Percentiles rank a stretch among this genome's conserved stretches.
Evolutionary conservation across 1,140 invertebrate species (phyloP).

Genomic region (Dysdera silvatica): DNA sequence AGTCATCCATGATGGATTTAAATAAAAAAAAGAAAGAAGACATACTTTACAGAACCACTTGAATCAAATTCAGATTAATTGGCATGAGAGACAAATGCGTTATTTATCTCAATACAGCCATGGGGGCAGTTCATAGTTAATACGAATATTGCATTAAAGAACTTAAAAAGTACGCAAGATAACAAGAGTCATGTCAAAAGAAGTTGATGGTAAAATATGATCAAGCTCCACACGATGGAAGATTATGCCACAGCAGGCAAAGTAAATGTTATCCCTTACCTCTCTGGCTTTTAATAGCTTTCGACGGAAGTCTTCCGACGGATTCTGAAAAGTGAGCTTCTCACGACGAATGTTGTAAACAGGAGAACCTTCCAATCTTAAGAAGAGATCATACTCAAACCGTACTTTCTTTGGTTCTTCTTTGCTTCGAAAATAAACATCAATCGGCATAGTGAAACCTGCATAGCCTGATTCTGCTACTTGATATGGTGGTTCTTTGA

Average conservation of each 20-base stretch:
- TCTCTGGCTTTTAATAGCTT: conserved; percentile 83
- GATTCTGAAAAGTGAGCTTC: conserved; percentile 71
- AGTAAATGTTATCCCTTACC: conserved; percentile 45
- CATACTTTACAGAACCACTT: too few relatives aligned
- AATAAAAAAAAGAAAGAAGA: too few relatives aligned
- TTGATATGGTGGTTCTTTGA: conserved; percentile 84
- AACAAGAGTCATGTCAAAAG: too few relatives aligned
- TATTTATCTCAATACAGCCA: too few relatives aligned
- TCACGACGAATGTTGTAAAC: conserved; percentile 56
- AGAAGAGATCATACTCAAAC: conserved; percentile 76
- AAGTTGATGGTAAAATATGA: too few relatives aligned
- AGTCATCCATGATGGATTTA: too few relatives aligned
- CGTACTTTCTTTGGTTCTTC: conserved; percentile 80
- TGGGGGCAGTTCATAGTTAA: too few relatives aligned
- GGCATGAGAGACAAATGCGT: too few relatives aligned
- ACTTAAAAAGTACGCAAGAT: too few relatives aligned
- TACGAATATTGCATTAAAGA: too few relatives aligned
- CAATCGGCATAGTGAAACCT: conserved; percentile 80
- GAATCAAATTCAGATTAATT: too few relatives aligned
- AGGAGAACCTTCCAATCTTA: conserved; percentile 63
- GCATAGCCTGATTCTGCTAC: conserved; percentile 90
- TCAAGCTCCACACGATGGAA: too few relatives aligned
- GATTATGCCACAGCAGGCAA: neutral
- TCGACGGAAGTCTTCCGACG: conserved; percentile 77
- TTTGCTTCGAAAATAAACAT: conserved; percentile 82